Conservation (phyloP, 2,113 vertebrate genomes). For the Leptocoma aspasia region DNA sequence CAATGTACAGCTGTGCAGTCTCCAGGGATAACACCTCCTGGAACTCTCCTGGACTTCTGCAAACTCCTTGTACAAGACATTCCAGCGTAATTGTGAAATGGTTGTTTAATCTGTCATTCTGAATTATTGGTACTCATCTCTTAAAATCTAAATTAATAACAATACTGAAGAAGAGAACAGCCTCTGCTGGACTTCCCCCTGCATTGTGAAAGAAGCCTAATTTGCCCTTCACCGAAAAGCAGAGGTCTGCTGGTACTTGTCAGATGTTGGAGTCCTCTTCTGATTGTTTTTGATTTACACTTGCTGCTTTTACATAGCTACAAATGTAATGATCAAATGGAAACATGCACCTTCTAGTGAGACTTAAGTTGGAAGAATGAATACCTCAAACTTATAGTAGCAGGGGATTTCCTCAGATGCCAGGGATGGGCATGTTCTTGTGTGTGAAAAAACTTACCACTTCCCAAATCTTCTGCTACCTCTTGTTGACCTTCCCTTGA, state of each 20-base stretch:
- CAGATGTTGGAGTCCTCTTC: background rate
- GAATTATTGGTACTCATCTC: background rate
- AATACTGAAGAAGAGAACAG: background rate
- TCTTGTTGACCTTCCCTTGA: background rate
- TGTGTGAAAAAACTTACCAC: background rate
- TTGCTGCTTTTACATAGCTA: background rate
- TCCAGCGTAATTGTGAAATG: background rate
- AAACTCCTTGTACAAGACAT: background rate
- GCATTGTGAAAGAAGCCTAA: background rate
- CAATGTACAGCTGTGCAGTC: accelerated
- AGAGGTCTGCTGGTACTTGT: background rate
- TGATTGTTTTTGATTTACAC: background rate
- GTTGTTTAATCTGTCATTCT: background rate
- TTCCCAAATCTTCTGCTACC: background rate
- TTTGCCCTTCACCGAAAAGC: background rate
- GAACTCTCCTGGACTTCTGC: background rate
- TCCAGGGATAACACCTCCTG: background rate
- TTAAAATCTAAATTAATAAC: background rate
- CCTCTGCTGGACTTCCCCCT: background rate
- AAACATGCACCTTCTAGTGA: background rate
- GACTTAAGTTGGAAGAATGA: background rate
- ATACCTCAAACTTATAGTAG: background rate
- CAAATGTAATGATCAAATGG: background rate
- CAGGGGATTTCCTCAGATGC: background rate
- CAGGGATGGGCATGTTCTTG: background rate